Evolutionary conservation across 2,888 invertebrate species (phyloP).

Genomic region (Mycogona germanica): DNA sequence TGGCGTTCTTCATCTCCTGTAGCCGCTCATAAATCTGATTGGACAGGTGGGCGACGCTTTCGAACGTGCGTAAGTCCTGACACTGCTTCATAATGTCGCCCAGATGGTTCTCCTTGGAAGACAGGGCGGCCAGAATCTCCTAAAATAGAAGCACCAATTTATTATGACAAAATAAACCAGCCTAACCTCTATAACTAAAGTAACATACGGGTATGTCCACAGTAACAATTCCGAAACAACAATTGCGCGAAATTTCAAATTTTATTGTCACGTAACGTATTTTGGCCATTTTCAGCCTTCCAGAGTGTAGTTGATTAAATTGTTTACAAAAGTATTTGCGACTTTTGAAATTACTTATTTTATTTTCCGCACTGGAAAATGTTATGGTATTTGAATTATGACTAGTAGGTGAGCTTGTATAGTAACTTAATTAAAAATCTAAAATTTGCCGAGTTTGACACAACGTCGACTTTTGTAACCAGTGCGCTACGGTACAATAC

Average conservation of each 20-base stretch:
- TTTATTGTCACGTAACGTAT: too few species aligned
- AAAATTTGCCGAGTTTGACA: too few species aligned
- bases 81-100: slow-evolving; percentile 40
- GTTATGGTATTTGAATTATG: too few species aligned
- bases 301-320: too few species aligned
- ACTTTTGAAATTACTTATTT: background rate
- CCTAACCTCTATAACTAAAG: too few species aligned
- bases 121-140: slow-evolving; percentile 14
- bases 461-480: too few species aligned
- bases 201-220: too few species aligned
- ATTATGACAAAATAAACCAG: slow-evolving; percentile 2
- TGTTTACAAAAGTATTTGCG: background rate
- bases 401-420: too few species aligned
- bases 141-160: slow-evolving; percentile 4
- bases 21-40: slow-evolving; percentile 23
- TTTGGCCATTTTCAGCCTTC: too few species aligned
- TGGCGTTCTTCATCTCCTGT: slow-evolving; percentile 19
- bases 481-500: background rate
- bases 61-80: slow-evolving; percentile 36
- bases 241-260: too few species aligned
- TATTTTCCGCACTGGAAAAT: background rate
- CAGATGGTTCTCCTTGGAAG: slow-evolving; percentile 35
- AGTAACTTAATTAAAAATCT: too few species aligned
- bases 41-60: slow-evolving; percentile 30
- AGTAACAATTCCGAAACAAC: too few species aligned